Percentiles rank a stretch among this genome's conserved stretches.
Evolutionary conservation across 2,113 vertebrate species (phyloP).

Genomic region (Mus pahari): DNA sequence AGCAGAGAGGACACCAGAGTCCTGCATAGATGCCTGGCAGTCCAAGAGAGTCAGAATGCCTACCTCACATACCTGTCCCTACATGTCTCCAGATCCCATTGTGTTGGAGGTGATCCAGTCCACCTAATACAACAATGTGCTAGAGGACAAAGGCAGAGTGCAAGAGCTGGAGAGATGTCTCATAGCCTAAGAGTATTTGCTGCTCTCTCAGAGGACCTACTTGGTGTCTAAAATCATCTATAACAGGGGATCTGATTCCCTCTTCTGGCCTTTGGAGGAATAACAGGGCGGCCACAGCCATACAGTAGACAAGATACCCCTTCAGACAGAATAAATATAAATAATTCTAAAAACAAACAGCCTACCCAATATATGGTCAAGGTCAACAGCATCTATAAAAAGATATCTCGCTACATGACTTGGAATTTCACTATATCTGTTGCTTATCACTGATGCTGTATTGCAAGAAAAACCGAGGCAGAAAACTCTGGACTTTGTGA

Average conservation of each 20-base stretch:
- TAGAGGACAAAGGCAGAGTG: neutral
- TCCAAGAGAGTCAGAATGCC: neutral
- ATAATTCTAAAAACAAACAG: neutral
- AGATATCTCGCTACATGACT: neutral
- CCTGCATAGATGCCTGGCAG: neutral
- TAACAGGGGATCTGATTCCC: neutral
- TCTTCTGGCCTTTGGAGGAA: neutral
- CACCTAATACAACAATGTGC: neutral
- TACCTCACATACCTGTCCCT: neutral
- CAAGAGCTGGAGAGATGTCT: neutral
- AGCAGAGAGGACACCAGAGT: neutral
- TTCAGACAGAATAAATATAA: neutral
- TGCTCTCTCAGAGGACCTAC: neutral
- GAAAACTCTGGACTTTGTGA: neutral
- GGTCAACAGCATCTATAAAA: neutral
- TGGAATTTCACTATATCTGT: neutral
- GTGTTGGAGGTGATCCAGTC: neutral
- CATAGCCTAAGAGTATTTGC: neutral
- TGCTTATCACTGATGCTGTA: neutral
- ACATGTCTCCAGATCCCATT: too few species aligned
- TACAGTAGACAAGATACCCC: neutral
- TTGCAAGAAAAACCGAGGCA: neutral
- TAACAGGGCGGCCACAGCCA: accelerated
- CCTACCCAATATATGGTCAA: neutral
- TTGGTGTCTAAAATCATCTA: neutral